Evolutionary conservation across 2,888 invertebrate species (phyloP), one percentile per base, ranked within the genome.

Genomic region (Thelaira solivaga): DNA sequence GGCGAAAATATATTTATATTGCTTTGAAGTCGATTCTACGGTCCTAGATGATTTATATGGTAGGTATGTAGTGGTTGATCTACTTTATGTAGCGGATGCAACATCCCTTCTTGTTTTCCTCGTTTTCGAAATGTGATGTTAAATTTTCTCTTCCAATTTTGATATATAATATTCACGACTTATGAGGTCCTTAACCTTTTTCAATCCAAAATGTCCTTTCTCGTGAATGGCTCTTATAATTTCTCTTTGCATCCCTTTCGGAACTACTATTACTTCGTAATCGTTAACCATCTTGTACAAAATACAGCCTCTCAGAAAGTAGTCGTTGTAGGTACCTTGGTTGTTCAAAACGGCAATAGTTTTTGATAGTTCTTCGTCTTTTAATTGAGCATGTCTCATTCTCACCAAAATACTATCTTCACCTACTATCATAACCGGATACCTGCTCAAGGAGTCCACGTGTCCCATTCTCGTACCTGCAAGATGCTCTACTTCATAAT

Each of bases 401-500:
- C 29, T 64, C 4, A 64, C 29, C 26, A 55, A 2, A 41, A 8
- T 18, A 41, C 2, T 34, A 7, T 57, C 49, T 16, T 76, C 47
- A 24, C 34, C 43, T 41, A 75, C 72, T 29, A 69, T 18, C 69
- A 75, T 71, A 10, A 80, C 18, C 7, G 79, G 64, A 36, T 76
- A 73, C 10, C 80, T 57, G 53, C 81, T 81, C 4, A 81, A 64
- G 2, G 51, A 39, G 62, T 82, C 80, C 0, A 81, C 81, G 29
- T 80, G 77, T 11, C 68, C 78, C 80, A 82, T 72, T 18, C 67
- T 24, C 0, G 22, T 26, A 0, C 74, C 80, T 7, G 67, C 29
- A 6, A 77, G 76, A 62, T 83, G 82, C 41, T 82, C 80, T n/a
- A 80, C 73, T 4, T 34, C 59, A 24, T 80, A 83, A n/a, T 71